A percentile compares a stretch with the other conserved stretches of the same genome.
phyloP scores from a whole-genome alignment of 2,113 vertebrate species.

The Daphoenositta chrysoptera region DNA sequence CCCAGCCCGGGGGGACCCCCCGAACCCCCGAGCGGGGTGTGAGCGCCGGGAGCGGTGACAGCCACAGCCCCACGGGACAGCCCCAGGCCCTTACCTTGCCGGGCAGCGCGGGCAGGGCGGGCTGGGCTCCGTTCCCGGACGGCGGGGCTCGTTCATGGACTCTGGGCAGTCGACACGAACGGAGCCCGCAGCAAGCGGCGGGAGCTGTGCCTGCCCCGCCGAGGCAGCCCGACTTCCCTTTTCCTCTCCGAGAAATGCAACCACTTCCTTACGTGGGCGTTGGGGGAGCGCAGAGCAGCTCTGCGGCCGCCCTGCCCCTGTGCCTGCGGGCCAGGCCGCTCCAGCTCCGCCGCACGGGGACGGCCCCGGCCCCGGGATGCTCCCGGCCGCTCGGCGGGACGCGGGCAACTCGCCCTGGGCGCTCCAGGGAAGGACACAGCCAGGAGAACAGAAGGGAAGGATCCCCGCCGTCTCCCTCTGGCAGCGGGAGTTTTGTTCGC shows the following conservation, averaged over 20 bases:
- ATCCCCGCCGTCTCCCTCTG: fast-evolving
- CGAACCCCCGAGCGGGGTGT: neutral
- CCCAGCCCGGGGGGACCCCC: neutral
- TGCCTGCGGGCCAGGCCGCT: neutral
- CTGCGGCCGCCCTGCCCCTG: constrained; percentile 29
- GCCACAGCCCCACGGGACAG: neutral
- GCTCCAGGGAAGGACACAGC: neutral
- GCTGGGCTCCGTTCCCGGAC: neutral
- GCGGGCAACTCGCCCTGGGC: neutral
- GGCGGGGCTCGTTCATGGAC: constrained; percentile 78
- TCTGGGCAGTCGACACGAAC: constrained; percentile 90
- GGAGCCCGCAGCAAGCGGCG: constrained; percentile 48
- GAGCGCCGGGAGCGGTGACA: neutral
- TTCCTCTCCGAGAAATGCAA: constrained; percentile 73
- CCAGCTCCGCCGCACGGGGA: neutral
- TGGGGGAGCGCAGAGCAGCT: constrained; percentile 38
- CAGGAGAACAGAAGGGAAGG: neutral
- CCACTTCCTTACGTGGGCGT: constrained; percentile 82
- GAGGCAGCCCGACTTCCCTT: constrained; percentile 68
- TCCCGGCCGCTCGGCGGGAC: neutral
- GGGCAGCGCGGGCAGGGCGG: neutral
- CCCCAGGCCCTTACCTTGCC: constrained; percentile 15
- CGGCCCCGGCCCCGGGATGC: neutral
- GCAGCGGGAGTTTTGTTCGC: neutral
- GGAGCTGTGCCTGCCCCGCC: neutral